phyloP scores from a whole-genome alignment of 35 echinoderm and acorn worm species.

The Stichopus chloronotus region DNA sequence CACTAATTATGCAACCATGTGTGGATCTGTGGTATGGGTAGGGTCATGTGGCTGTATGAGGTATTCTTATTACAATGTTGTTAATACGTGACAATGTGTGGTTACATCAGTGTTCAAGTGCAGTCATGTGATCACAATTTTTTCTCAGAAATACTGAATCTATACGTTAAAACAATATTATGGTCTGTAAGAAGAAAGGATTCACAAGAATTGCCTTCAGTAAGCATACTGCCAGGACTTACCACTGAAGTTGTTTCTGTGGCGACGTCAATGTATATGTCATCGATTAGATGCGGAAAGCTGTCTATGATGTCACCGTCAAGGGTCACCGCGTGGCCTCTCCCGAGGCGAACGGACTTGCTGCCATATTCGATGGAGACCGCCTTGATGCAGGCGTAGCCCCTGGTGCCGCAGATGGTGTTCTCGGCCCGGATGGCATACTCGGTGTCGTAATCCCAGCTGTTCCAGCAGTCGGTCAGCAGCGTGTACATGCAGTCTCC shows the following conservation, averaged over 20 bases:
- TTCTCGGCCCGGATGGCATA: slow-evolving; percentile 73
- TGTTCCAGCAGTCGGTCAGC: slow-evolving; percentile 76
- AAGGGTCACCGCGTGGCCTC: slow-evolving; percentile 49
- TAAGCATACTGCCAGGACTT: not conserved
- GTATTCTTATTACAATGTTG: no score
- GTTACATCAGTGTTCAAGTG: no score
- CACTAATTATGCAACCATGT: no score
- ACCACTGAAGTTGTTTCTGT: slow-evolving; percentile 63
- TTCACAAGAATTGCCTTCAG: no score
- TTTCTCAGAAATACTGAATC: no score
- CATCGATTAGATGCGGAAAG: slow-evolving; percentile 56
- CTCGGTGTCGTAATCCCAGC: slow-evolving; percentile 5
- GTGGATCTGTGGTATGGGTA: no score
- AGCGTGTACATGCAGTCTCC: slow-evolving; percentile 79
- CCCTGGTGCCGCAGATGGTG: slow-evolving; percentile 59
- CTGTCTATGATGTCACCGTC: slow-evolving; percentile 52
- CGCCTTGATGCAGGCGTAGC: slow-evolving; percentile 74
- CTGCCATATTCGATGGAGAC: slow-evolving; percentile 63
- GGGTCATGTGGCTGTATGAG: no score
- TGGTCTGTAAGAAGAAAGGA: no score
- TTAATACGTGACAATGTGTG: no score
- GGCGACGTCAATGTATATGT: slow-evolving; percentile 67
- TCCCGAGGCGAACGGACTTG: slow-evolving; percentile 26
- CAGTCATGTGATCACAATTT: no score
- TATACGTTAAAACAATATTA: no score